Conservation (phyloP, 2,888 invertebrate genomes). For the Drosophila hamatofila region DNA sequence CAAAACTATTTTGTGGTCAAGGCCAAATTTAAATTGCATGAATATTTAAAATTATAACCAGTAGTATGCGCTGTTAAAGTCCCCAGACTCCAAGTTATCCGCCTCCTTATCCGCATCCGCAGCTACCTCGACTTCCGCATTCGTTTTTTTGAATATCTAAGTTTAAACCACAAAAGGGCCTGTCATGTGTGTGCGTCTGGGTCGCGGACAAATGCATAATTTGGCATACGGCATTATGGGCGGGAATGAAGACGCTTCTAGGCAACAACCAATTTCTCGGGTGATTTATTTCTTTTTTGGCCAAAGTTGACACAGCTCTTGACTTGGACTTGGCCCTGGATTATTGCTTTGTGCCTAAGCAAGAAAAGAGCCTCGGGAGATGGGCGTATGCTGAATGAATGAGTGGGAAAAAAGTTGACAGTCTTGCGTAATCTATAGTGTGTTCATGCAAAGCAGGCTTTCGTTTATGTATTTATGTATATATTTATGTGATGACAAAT, state of each 20-base stretch:
- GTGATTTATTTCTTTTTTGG: constrained; percentile 74
- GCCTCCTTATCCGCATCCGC: constrained; percentile 1
- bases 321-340: constrained; percentile 55
- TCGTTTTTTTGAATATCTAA: constrained; percentile 22
- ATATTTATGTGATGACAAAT: constrained; percentile 34
- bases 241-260: constrained; percentile 19
- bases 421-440: constrained; percentile 61
- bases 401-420: constrained; percentile 48
- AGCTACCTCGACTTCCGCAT: constrained; percentile 7
- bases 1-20: constrained; percentile 45
- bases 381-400: constrained; percentile 25
- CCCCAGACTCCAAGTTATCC: background rate
- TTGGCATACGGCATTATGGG: constrained; percentile 60
- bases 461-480: constrained; percentile 35
- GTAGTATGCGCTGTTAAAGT: constrained; percentile 5
- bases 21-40: constrained; percentile 35
- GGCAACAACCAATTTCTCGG: constrained; percentile 41
- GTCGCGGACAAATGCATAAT: constrained; percentile 67
- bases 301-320: constrained; percentile 73
- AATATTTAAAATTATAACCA: constrained; percentile 23
- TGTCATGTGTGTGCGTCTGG: constrained; percentile 28
- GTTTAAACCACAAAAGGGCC: constrained; percentile 37
- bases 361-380: constrained; percentile 14
- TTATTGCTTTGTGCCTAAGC: constrained; percentile 52
- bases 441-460: constrained; percentile 65